Conservation (phyloP, 2,113 vertebrate species). For the Perca fluviatilis region DNA sequence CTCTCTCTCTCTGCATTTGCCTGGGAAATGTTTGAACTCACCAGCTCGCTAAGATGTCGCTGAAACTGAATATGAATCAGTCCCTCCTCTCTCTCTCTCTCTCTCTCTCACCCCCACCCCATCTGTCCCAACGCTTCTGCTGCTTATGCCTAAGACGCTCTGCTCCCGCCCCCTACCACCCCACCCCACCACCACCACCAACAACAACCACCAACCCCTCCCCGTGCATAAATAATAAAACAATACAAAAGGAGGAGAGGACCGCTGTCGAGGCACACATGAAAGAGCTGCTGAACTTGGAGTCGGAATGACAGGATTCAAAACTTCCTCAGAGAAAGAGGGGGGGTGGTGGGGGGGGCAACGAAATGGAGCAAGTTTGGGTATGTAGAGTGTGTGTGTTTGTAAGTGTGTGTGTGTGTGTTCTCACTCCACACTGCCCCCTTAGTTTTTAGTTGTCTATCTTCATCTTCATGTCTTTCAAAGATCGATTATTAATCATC, state of each 20-base stretch:
- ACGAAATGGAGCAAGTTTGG: conserved; percentile 45
- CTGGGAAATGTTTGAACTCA: conserved; percentile 82
- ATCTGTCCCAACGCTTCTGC: conserved; percentile 78
- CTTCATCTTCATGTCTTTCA: neutral
- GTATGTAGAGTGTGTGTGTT: conserved; percentile 20
- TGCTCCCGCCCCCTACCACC: neutral
- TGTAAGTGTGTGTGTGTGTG: conserved; percentile 20
- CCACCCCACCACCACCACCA: no score
- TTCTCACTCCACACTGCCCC: conserved; percentile 5
- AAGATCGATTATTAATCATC: neutral
- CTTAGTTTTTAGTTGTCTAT: neutral
- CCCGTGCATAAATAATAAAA: conserved; percentile 86
- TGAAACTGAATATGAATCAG: conserved; percentile 85
- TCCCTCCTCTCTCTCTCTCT: conserved; percentile 22
- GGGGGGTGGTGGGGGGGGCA: conserved; percentile 23
- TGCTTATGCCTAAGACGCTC: conserved; percentile 76
- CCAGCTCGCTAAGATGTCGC: conserved; percentile 80
- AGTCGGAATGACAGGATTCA: conserved; percentile 74
- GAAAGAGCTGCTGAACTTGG: conserved; percentile 77
- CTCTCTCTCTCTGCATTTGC: conserved; percentile 69
- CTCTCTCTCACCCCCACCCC: conserved; percentile 41
- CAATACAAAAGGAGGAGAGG: conserved; percentile 85
- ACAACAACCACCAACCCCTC: conserved; percentile 52
- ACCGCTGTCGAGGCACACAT: conserved; percentile 77
- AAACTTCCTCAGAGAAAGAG: conserved; percentile 70